Conservation (phyloP, 2,797 vertebrate species). For the Peromyscus melanophrys region DNA sequence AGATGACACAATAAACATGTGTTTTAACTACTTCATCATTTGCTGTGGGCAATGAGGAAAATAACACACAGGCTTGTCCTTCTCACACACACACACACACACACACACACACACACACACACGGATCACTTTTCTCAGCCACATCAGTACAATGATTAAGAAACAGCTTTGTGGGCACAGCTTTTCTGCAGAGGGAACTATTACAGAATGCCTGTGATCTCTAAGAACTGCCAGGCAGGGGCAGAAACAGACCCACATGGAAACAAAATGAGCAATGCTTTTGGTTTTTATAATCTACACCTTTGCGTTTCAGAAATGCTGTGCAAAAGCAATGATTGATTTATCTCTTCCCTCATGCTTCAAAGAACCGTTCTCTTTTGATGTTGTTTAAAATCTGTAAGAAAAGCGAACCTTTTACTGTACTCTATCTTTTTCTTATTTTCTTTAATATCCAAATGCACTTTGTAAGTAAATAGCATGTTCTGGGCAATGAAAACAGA, state of each 20-base stretch:
- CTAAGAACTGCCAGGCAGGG: background rate
- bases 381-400: conserved; percentile 24
- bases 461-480: background rate
- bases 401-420: conserved; percentile 1
- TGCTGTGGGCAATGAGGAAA: background rate
- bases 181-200: conserved; percentile 19
- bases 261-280: background rate
- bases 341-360: conserved; percentile 7
- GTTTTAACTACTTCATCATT: background rate
- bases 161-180: conserved; percentile 47
- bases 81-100: background rate
- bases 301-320: background rate
- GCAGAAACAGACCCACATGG: background rate
- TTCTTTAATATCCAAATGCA: background rate
- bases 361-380: conserved; percentile 6
- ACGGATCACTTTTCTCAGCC: background rate
- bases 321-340: conserved; percentile 15
- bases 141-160: background rate
- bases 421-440: background rate
- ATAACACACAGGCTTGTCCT: background rate
- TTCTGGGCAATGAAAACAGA: background rate
- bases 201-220: conserved; percentile 4
- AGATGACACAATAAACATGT: background rate
- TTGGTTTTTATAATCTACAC: background rate
- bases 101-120: background rate